Percentiles rank a stretch among this genome's conserved stretches.
phyloP scores from a whole-genome alignment of 1,140 invertebrate species.

The Drosophila quadrilineata region DNA sequence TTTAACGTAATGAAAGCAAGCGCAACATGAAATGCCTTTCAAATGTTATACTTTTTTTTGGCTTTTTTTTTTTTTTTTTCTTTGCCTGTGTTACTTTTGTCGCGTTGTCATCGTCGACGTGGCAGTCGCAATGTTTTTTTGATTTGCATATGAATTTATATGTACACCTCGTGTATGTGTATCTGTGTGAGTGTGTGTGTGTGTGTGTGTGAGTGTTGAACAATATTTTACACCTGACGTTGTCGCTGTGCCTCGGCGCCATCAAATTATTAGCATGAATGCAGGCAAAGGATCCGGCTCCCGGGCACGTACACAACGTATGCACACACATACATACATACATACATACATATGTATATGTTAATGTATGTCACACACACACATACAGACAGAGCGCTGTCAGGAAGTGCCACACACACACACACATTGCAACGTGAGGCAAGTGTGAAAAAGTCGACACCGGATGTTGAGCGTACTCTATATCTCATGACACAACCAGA shows the following conservation, averaged over 20 bases:
- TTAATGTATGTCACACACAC: neutral
- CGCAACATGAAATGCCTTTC: conserved; percentile 73
- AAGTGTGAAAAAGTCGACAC: conserved; percentile 45
- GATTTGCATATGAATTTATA: conserved; percentile 42
- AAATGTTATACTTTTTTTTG: conserved; percentile 34
- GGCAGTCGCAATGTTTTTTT: conserved; percentile 32
- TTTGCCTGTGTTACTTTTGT: neutral
- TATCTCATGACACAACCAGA: neutral
- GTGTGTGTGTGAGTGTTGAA: conserved; percentile 48
- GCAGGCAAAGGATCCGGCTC: conserved; percentile 61
- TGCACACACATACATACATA: too few relatives aligned
- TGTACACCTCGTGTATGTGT: neutral
- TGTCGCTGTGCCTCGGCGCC: conserved; percentile 51
- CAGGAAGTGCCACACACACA: conserved; percentile 48
- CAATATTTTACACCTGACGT: conserved; percentile 78
- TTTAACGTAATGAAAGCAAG: conserved; percentile 72
- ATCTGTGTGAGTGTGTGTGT: neutral
- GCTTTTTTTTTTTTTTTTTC: too few relatives aligned
- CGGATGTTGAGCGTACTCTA: conserved; percentile 58
- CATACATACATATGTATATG: too few relatives aligned
- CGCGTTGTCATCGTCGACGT: too few relatives aligned
- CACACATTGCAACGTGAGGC: conserved; percentile 9
- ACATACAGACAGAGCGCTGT: too few relatives aligned
- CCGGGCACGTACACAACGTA: conserved; percentile 12
- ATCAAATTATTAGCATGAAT: conserved; percentile 79